Evolutionary conservation across 2,888 invertebrate genomes (phyloP).

Genomic region (Cheilosia scutellata): DNA sequence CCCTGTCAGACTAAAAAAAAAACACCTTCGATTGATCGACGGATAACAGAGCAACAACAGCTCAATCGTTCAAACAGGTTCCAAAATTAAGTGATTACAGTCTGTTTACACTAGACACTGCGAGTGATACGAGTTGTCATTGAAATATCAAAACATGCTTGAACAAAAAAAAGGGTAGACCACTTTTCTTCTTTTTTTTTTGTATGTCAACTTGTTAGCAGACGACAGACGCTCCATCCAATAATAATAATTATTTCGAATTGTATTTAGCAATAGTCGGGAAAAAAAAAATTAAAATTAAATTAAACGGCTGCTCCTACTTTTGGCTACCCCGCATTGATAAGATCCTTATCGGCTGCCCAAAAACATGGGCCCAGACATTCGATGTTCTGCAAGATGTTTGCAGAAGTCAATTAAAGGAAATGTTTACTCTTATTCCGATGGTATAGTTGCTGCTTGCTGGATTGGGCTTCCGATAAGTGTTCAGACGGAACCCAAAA

Average conservation of each 20-base stretch:
- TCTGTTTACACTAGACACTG: slow-evolving; percentile 26
- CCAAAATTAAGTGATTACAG: slow-evolving; percentile 37
- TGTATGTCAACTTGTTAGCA: not conserved
- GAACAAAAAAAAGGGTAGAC: slow-evolving; percentile 7
- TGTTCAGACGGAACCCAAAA: slow-evolving; percentile 3
- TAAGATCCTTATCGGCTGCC: slow-evolving; percentile 51
- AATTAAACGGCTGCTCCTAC: slow-evolving; percentile 36
- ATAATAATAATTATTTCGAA: slow-evolving; percentile 37
- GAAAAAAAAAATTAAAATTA: not conserved
- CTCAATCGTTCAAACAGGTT: slow-evolving; percentile 38
- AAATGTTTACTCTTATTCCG: slow-evolving; percentile 59
- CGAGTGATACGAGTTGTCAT: slow-evolving; percentile 13
- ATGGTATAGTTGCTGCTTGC: slow-evolving; percentile 41
- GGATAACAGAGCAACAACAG: slow-evolving; percentile 45
- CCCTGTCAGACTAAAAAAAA: slow-evolving; percentile 13
- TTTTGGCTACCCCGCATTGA: slow-evolving; percentile 45
- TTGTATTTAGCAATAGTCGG: slow-evolving; percentile 23
- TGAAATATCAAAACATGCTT: slow-evolving; percentile 33
- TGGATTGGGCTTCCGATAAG: slow-evolving; percentile 61
- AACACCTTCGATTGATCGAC: slow-evolving; percentile 33
- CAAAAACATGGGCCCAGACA: slow-evolving; percentile 31
- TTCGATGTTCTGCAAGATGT: slow-evolving; percentile 54
- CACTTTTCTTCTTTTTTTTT: not conserved
- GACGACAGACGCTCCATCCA: slow-evolving; percentile 16
- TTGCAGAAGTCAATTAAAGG: slow-evolving; percentile 71